phyloP scores from a whole-genome alignment of 2,113 vertebrate genomes.

The Malurus alboscapulatus region DNA sequence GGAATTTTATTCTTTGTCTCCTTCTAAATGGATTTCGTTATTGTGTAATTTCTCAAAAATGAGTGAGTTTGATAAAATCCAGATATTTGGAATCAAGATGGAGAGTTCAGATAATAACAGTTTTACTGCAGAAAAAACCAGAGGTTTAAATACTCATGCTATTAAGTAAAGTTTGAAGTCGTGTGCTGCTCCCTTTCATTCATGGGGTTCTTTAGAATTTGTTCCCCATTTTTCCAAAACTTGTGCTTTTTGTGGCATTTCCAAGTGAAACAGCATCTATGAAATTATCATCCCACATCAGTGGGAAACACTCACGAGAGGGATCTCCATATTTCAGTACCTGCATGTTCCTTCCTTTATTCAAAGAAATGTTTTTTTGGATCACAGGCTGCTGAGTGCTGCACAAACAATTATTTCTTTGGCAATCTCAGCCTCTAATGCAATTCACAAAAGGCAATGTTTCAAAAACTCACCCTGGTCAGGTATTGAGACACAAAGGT shows the following conservation, averaged over 20 bases:
- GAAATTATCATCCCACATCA: background rate
- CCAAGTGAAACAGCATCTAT: background rate
- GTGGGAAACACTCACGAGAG: background rate
- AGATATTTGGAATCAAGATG: constrained; percentile 54
- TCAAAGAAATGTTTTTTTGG: background rate
- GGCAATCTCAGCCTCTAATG: background rate
- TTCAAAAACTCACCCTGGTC: background rate
- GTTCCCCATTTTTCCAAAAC: background rate
- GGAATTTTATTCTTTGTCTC: constrained; percentile 38
- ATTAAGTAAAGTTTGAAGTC: background rate
- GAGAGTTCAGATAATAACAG: constrained; percentile 13
- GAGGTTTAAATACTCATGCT: constrained; percentile 1
- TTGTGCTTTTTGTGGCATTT: background rate
- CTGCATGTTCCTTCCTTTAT: background rate
- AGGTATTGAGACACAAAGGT: background rate
- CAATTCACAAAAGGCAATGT: background rate
- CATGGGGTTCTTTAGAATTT: background rate
- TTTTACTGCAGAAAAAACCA: constrained; percentile 20
- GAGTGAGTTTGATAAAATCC: constrained; percentile 53
- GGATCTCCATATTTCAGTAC: background rate
- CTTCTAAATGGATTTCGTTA: constrained; percentile 29
- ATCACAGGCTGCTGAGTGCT: background rate
- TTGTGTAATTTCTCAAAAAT: constrained; percentile 41
- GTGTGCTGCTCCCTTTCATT: background rate
- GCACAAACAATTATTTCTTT: background rate